Percentiles rank a stretch among this genome's conserved stretches.
These are phyloP conservation scores for Brachyistius frenatus DNA, from an alignment of 2,113 vertebrate species.

Conservation along the genomic window DNA sequence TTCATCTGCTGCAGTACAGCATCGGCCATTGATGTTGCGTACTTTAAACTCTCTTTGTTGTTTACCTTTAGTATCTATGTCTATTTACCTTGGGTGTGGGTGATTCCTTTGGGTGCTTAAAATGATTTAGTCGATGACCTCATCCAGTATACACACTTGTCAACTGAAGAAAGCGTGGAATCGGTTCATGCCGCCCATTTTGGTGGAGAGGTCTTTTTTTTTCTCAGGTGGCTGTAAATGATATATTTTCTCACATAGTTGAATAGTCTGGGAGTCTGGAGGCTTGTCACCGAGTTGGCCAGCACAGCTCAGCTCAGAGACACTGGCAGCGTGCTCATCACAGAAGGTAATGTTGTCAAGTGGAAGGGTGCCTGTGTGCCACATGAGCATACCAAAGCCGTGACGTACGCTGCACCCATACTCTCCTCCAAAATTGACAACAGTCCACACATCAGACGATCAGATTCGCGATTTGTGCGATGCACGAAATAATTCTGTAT, in stretches of 20 bases:
- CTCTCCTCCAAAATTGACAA: slow-evolving; percentile 24
- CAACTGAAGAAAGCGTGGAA: slow-evolving; percentile 50
- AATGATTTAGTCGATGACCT: slow-evolving; percentile 73
- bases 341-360: slow-evolving; percentile 52
- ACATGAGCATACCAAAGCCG: slow-evolving; percentile 38
- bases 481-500: slow-evolving; percentile 28
- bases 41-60: slow-evolving; percentile 52
- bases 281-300: slow-evolving; percentile 51
- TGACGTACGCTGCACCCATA: slow-evolving; percentile 13
- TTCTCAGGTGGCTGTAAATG: slow-evolving; percentile 58
- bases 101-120: slow-evolving; percentile 68
- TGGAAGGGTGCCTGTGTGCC: slow-evolving; percentile 23
- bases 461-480: slow-evolving; percentile 42
- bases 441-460: slow-evolving; percentile 53
- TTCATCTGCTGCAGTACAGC: slow-evolving; percentile 51
- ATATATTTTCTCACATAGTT: slow-evolving; percentile 63
- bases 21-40: slow-evolving; percentile 64
- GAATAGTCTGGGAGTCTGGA: slow-evolving; percentile 49
- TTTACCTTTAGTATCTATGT: slow-evolving; percentile 79
- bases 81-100: slow-evolving; percentile 78
- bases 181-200: slow-evolving; percentile 45
- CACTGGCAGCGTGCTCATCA: slow-evolving; percentile 50
- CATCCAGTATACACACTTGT: slow-evolving; percentile 70
- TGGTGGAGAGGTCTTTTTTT: slow-evolving; percentile 14
- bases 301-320: slow-evolving; percentile 33